Percentiles rank a stretch among this genome's conserved stretches.
These are phyloP conservation scores for Haliclystus octoradiatus DNA, from an alignment of 30 jellyfish, hydroid and myxozoan genomes.

Conservation along the genomic window DNA sequence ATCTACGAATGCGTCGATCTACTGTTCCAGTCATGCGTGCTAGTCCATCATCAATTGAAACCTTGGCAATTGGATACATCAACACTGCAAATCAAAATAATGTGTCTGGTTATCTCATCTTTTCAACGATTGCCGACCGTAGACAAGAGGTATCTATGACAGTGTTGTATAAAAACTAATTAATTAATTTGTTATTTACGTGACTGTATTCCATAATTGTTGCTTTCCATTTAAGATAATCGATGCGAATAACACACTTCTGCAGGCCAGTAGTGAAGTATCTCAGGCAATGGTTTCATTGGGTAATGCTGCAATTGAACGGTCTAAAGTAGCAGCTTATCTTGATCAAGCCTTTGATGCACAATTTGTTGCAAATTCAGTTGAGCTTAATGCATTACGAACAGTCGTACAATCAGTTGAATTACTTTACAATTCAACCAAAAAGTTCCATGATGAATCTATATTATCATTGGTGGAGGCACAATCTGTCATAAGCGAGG, in stretches of 20 bases:
- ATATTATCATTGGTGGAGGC: slow-evolving; percentile 37
- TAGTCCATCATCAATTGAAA: slow-evolving; percentile 55
- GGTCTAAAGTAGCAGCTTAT: slow-evolving; percentile 45
- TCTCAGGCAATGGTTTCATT: slow-evolving; percentile 59
- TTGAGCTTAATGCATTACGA: slow-evolving; percentile 45
- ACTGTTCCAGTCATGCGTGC: slow-evolving; percentile 12
- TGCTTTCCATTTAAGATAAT: slow-evolving; percentile 31
- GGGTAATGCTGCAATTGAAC: slow-evolving; percentile 48
- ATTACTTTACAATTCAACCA: slow-evolving; percentile 31
- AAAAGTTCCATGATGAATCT: slow-evolving; percentile 48
- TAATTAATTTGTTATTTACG: no score
- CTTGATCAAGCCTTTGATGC: slow-evolving; percentile 53
- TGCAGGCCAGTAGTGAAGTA: slow-evolving; percentile 61
- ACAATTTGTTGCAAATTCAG: slow-evolving; percentile 64
- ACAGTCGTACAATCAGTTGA: slow-evolving; percentile 37
- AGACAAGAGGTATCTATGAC: not conserved
- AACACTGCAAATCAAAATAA: slow-evolving; percentile 48
- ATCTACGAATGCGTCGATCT: slow-evolving; percentile 40
- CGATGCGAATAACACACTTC: slow-evolving; percentile 54
- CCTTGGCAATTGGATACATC: slow-evolving; percentile 74
- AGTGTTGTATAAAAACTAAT: no score
- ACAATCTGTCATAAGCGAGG: slow-evolving; percentile 47
- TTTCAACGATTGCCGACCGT: slow-evolving; percentile 20
- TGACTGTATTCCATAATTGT: no score
- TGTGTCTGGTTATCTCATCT: slow-evolving; percentile 46